Percentiles rank a stretch among this genome's conserved stretches.
Evolutionary conservation across 2,888 invertebrate genomes (phyloP).

Genomic region (Gibbula magus): DNA sequence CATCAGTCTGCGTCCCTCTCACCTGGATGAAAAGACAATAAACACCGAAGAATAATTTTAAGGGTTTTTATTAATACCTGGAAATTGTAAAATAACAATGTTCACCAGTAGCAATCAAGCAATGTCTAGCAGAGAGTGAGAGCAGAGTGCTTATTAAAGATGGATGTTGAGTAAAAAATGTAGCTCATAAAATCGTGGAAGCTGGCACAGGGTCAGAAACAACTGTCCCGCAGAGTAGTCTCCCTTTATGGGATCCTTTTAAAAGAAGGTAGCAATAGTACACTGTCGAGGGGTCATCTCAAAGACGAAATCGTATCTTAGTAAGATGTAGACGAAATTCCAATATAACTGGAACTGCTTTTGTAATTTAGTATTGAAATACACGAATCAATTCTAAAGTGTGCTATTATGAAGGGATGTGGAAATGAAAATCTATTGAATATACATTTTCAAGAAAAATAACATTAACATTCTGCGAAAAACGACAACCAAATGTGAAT

Average conservation of each 20-base stretch:
- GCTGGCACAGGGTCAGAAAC: background rate
- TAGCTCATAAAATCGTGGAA: slow-evolving; percentile 6
- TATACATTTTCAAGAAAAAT: background rate
- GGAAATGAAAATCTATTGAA: background rate
- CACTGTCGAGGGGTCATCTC: too few species aligned
- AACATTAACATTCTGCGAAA: slow-evolving; percentile 2
- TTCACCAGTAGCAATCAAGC: slow-evolving; percentile 31
- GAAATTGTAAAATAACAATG: slow-evolving; percentile 31
- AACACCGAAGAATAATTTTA: background rate
- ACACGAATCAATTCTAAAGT: background rate
- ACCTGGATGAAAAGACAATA: too few species aligned
- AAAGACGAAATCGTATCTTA: too few species aligned
- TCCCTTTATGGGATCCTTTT: too few species aligned
- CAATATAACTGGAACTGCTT: too few species aligned
- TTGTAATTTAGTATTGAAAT: background rate
- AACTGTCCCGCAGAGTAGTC: too few species aligned
- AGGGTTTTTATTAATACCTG: slow-evolving; percentile 31
- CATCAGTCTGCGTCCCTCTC: too few species aligned
- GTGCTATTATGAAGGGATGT: background rate
- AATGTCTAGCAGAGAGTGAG: slow-evolving; percentile 11
- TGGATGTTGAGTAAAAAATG: slow-evolving; percentile 1
- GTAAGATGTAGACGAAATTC: too few species aligned
- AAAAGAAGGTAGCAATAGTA: too few species aligned
- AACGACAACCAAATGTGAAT: background rate
- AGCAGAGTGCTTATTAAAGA: slow-evolving; percentile 10